phyloP scores from a whole-genome alignment of 2,888 invertebrate genomes.

The Drosophila demipolita region DNA sequence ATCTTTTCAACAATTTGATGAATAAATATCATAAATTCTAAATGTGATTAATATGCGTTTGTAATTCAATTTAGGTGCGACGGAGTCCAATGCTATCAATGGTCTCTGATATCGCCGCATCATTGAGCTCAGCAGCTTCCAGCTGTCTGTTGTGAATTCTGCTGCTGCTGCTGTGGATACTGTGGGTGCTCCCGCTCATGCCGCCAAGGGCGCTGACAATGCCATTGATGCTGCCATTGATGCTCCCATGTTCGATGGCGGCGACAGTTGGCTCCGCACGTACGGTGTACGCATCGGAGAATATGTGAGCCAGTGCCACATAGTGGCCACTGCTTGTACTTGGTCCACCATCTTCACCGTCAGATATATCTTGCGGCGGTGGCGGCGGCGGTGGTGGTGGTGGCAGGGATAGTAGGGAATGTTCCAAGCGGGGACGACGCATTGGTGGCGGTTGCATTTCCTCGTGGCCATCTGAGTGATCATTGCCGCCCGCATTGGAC shows the following conservation, averaged over 20 bases:
- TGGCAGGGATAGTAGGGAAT: background rate
- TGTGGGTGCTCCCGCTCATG: background rate
- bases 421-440: constrained; percentile 54
- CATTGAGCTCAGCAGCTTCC: constrained; percentile 32
- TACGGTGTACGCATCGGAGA: constrained; percentile 29
- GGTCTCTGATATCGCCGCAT: constrained; percentile 47
- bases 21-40: constrained; percentile 44
- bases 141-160: constrained; percentile 25
- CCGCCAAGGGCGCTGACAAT: background rate
- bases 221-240: background rate
- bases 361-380: background rate
- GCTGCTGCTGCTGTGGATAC: background rate
- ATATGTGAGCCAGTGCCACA: constrained; percentile 44
- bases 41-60: constrained; percentile 12
- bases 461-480: constrained; percentile 24
- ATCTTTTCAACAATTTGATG: constrained; percentile 43
- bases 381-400: constrained; percentile 3
- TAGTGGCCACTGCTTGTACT: constrained; percentile 32
- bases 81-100: constrained; percentile 51
- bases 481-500: constrained; percentile 12
- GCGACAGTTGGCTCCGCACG: constrained; percentile 2
- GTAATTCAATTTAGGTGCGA: constrained; percentile 37
- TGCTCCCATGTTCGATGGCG: background rate
- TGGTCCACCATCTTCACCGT: background rate
- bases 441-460: constrained; percentile 48